Conservation (phyloP, 2,113 vertebrate genomes). For the Glareola pratincola region DNA sequence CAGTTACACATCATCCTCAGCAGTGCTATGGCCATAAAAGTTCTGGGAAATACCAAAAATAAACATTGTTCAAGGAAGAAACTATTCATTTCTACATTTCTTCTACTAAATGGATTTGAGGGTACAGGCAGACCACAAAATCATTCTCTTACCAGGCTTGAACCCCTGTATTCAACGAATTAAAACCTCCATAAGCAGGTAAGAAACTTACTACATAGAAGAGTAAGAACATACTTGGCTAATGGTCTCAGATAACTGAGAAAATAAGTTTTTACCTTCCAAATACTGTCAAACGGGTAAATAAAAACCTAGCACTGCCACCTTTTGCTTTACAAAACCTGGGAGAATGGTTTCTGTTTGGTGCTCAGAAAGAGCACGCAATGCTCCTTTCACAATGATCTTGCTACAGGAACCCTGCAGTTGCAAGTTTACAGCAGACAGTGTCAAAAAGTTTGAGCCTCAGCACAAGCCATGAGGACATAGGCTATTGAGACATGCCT, state of each 20-base stretch:
- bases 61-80: not conserved
- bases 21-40: not conserved
- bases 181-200: not conserved
- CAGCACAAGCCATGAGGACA: not conserved
- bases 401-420: not conserved
- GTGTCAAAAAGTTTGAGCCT: not conserved
- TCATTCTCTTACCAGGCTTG: not conserved
- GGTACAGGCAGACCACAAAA: not conserved
- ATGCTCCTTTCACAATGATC: not conserved
- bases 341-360: not conserved
- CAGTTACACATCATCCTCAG: not conserved
- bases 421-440: not conserved
- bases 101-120: not conserved
- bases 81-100: not conserved
- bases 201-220: not conserved
- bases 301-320: not conserved
- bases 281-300: not conserved
- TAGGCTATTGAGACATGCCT: not conserved
- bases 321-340: not conserved
- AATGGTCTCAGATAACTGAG: not conserved
- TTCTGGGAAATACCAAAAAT: not conserved
- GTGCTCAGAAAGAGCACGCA: not conserved
- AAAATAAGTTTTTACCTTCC: not conserved
- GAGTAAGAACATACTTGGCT: not conserved
- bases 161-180: not conserved